Conservation (phyloP, 1,140 invertebrate species). For the Leptestheria dahalacensis region DNA sequence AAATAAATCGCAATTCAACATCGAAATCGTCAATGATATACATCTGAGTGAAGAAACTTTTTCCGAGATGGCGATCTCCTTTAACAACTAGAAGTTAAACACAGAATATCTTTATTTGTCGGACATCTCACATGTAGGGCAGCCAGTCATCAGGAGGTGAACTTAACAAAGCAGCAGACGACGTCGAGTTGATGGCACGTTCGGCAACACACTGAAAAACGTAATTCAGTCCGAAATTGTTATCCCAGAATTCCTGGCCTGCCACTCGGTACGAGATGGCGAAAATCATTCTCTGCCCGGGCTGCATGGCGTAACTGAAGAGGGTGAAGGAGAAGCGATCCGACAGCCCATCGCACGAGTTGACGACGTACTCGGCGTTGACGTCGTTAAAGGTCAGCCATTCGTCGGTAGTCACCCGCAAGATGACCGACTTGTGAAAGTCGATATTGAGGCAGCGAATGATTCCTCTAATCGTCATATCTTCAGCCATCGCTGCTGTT, state of each 20-base stretch:
- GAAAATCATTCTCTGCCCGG: constrained; percentile 61
- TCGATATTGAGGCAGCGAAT: constrained; percentile 78
- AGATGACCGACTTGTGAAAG: constrained; percentile 76
- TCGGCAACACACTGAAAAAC: constrained; percentile 47
- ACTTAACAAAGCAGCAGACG: not conserved
- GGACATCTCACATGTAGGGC: constrained; percentile 15
- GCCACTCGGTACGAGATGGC: constrained; percentile 67
- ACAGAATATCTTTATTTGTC: too few species aligned
- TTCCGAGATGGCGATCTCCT: too few species aligned
- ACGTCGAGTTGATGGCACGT: not conserved
- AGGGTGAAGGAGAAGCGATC: constrained; percentile 70
- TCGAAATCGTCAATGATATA: too few species aligned
- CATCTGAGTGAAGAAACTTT: too few species aligned
- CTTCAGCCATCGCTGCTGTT: constrained; percentile 57
- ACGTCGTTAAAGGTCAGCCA: constrained; percentile 74
- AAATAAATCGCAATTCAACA: too few species aligned
- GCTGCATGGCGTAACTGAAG: constrained; percentile 44
- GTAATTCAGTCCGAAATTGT: constrained; percentile 69
- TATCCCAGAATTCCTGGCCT: constrained; percentile 79
- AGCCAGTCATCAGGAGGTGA: constrained; percentile 1
- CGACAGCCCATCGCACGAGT: constrained; percentile 82
- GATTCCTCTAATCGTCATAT: constrained; percentile 60
- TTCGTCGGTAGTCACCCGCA: constrained; percentile 68
- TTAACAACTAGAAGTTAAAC: too few species aligned
- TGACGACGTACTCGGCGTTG: constrained; percentile 62